phyloP scores from a whole-genome alignment of 2,888 invertebrate species.

The Fragum whitleyi region DNA sequence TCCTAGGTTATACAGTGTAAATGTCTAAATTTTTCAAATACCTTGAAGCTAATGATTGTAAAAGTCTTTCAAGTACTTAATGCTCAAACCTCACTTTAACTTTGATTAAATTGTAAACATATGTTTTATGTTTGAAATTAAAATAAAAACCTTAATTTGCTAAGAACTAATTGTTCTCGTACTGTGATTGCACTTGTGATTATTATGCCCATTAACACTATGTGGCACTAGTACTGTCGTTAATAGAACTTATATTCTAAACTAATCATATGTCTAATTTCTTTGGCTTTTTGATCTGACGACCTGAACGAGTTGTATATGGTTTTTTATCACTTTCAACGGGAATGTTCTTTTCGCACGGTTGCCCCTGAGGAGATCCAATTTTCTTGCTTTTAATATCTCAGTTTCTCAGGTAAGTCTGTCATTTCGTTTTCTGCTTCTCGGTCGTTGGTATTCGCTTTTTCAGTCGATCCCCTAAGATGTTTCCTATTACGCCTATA shows the following conservation, averaged over 20 bases:
- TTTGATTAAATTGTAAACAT: no score
- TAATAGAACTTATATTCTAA: no score
- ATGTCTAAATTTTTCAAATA: no score
- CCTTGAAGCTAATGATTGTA: no score
- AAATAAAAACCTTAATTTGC: no score
- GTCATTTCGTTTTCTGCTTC: background rate
- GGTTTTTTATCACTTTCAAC: background rate
- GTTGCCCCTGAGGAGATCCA: no score
- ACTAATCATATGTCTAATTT: background rate
- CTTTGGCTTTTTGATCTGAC: conserved; percentile 7
- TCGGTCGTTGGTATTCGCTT: background rate
- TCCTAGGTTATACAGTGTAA: no score
- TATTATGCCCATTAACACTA: conserved; percentile 21
- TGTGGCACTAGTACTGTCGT: background rate
- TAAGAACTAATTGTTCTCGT: background rate
- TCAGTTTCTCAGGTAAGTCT: no score
- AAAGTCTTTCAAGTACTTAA: no score
- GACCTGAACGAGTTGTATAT: conserved; percentile 7
- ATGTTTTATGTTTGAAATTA: no score
- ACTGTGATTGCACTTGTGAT: background rate
- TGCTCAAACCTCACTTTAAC: no score
- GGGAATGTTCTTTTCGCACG: background rate
- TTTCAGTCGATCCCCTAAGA: conserved; percentile 3
- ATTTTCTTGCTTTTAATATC: no score
- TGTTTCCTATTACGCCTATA: conserved; percentile 36